Base-by-base conservation (phyloP, 2,797 vertebrate species). In the Pelodytes ibericus region DNA sequence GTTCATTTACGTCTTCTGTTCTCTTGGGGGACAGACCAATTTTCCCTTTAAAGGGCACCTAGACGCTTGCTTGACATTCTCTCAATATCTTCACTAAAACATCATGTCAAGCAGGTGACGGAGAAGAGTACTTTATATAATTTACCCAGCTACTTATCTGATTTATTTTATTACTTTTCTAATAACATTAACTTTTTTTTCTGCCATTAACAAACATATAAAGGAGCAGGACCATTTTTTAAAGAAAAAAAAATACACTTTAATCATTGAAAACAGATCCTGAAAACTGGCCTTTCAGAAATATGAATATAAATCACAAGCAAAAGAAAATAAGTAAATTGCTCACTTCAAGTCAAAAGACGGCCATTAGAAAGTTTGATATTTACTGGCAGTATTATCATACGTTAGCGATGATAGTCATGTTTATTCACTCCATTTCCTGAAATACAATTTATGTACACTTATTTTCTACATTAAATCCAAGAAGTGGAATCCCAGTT, bases 1-100 rank as follows among this genome's bases (percentile, higher is more conserved):
- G 44, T 71, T 68, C 31, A 68, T 79, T 73, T 74, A 67, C 36
- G 47, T 67, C 26, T 62, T 58, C 47, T 53, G 15, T 74, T 79
- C 71, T 79, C 63, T 62, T 13, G 5, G 31, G 64, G 47, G 71
- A 33, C 47, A 69, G 53, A 62, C 13, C 63, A 73, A 72, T 68
- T 61, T 60, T 67, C 9, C 25, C 57, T 79, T 71, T 76, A 70
- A 76, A 63, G 74, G 59, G 68, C 68, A 71, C 36, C 75, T 64
- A 77, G 51, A 33, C 51, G 30, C 27, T 63, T 51, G 25, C 74
- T 60, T 66, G 63, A 72, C 75, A 66, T 78, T 72, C 56, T 72
- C n/a, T 72, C 41, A 53, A 56, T 60, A 53, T 57, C 24, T 64
- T 63, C n/a, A 53, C 18, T 56, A 63, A 57, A 75, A 69, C 56